These are phyloP conservation scores for Phataginus tetradactyla DNA, from an alignment of 2,797 vertebrate species.

Conservation along the genomic window DNA sequence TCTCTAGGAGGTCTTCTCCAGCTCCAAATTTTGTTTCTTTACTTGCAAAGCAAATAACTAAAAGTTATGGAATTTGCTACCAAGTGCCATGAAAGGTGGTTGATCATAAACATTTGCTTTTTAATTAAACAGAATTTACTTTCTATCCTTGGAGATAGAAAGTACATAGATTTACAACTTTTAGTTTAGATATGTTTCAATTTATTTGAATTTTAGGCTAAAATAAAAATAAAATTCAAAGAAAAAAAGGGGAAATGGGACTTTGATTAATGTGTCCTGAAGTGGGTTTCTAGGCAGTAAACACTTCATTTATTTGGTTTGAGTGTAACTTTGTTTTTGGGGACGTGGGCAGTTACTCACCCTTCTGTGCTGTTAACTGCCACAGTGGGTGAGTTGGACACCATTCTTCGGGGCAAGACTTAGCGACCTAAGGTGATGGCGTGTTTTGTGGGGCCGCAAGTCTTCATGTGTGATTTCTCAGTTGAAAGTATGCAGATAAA, in stretches of 20 bases:
- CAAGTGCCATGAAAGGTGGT: background rate
- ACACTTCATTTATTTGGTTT: constrained; percentile 10
- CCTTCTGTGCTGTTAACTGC: no score
- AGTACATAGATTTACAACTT: background rate
- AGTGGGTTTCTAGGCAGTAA: background rate
- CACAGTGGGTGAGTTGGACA: background rate
- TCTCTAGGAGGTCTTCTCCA: background rate
- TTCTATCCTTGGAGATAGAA: background rate
- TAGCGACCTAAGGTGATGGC: background rate
- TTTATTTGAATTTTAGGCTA: constrained; percentile 34
- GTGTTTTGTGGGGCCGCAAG: background rate
- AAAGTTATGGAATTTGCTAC: background rate
- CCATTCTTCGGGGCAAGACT: background rate
- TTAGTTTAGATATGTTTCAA: background rate
- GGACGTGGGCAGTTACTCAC: background rate
- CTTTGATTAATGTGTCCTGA: background rate
- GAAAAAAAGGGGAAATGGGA: background rate
- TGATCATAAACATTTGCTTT: background rate
- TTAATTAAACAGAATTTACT: constrained; percentile 38
- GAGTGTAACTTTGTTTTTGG: constrained; percentile 6
- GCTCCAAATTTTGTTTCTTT: background rate
- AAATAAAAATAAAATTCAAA: background rate
- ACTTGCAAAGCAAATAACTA: background rate
- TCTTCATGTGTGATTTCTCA: background rate
- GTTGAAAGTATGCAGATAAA: background rate